phyloP scores from a whole-genome alignment of 1,140 invertebrate species.

The Proales similis region DNA sequence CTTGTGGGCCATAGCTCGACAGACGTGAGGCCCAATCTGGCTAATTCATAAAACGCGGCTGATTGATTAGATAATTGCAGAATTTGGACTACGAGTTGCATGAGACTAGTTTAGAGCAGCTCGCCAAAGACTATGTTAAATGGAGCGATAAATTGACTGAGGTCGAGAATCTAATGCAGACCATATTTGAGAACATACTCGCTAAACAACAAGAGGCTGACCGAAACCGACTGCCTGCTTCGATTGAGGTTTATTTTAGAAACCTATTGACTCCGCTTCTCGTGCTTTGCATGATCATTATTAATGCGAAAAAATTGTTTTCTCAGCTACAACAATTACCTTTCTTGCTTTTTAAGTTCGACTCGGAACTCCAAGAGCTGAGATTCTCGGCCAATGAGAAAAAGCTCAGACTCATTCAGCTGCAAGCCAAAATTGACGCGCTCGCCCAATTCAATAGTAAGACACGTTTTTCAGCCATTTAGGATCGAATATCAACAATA shows the following conservation, averaged over 20 bases:
- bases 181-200: slow-evolving; percentile 17
- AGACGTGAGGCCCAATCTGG: too few relatives aligned
- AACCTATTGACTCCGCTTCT: too few relatives aligned
- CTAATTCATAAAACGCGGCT: too few relatives aligned
- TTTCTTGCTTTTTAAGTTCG: neutral
- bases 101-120: slow-evolving; percentile 7
- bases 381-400: slow-evolving; percentile 27
- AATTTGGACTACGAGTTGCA: too few relatives aligned
- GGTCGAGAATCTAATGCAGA: slow-evolving; percentile 19
- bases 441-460: slow-evolving; percentile 27
- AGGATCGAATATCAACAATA: neutral
- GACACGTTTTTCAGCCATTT: neutral
- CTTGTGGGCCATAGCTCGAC: too few relatives aligned
- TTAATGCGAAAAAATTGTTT: too few relatives aligned
- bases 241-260: too few relatives aligned
- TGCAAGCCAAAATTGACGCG: slow-evolving; percentile 35
- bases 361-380: slow-evolving; percentile 10
- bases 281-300: too few relatives aligned
- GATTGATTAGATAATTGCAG: too few relatives aligned
- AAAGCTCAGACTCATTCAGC: slow-evolving; percentile 23
- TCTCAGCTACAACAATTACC: too few relatives aligned
- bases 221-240: too few relatives aligned
- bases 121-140: slow-evolving; percentile 25
- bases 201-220: neutral
- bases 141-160: slow-evolving; percentile 19